Conservation (phyloP, 2,888 invertebrate genomes). For the Xestoiulus laeticollis region DNA sequence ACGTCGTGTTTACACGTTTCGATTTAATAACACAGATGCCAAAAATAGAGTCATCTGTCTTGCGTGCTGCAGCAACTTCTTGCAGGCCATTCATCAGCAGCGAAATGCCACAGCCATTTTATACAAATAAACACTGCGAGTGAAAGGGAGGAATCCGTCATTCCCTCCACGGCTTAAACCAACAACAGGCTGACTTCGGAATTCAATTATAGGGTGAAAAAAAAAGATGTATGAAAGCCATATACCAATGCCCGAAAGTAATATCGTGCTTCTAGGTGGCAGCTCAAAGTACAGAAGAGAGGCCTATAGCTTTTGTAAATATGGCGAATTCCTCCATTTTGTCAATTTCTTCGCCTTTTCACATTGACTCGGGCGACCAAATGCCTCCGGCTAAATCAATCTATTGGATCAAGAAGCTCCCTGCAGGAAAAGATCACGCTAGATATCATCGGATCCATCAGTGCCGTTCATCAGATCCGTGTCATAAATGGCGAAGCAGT, state of each 20-base stretch:
- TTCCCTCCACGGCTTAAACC: constrained; percentile 13
- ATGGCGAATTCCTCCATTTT: constrained; percentile 29
- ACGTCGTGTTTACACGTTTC: constrained; percentile 37
- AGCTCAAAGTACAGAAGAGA: not conserved
- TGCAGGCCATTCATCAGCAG: constrained; percentile 5
- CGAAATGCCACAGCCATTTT: constrained; percentile 37
- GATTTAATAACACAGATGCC: constrained; percentile 18
- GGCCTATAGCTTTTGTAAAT: not conserved
- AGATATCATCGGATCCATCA: not conserved
- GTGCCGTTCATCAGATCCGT: not conserved
- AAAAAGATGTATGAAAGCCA: constrained; percentile 20
- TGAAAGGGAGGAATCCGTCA: constrained; percentile 37
- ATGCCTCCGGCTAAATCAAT: constrained; percentile 25
- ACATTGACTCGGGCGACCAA: not conserved
- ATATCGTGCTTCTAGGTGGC: not conserved
- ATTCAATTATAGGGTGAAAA: constrained; percentile 28
- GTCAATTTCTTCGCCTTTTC: not conserved
- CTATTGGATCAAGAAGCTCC: constrained; percentile 17
- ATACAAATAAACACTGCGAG: constrained; percentile 29
- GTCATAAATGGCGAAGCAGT: not conserved
- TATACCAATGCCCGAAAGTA: constrained; percentile 2
- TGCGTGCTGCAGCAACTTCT: not conserved
- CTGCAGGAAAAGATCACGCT: not conserved
- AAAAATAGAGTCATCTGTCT: constrained; percentile 34
- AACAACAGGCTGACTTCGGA: constrained; percentile 3